A percentile compares a stretch with the other conserved stretches of the same genome.
phyloP scores from a whole-genome alignment of 2,797 vertebrate genomes.

The Peromyscus aztecus region DNA sequence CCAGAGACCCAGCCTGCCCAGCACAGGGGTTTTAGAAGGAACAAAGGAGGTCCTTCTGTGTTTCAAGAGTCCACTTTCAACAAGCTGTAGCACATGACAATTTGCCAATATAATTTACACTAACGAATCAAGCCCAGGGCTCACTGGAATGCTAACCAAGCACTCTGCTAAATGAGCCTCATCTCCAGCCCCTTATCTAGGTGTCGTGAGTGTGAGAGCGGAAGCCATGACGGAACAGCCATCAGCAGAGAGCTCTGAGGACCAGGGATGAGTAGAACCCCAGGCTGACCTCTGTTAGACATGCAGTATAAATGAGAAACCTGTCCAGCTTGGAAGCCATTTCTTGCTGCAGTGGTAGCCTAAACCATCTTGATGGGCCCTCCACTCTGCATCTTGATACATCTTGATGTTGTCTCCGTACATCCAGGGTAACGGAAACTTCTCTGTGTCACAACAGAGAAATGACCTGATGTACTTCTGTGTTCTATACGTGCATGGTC shows the following conservation, averaged over 20 bases:
- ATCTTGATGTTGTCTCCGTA: not conserved
- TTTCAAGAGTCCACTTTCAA: not conserved
- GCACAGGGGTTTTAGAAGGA: not conserved
- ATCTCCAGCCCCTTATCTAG: not conserved
- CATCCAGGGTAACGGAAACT: slow-evolving; percentile 2
- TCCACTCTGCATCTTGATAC: not conserved
- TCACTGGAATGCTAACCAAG: not conserved
- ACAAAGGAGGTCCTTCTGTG: not conserved
- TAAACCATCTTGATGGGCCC: not conserved
- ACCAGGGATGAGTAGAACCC: not conserved
- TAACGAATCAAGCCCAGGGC: not conserved
- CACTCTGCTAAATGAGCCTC: not conserved
- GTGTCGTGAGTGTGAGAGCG: not conserved
- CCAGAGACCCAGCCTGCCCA: not conserved
- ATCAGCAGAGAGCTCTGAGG: not conserved
- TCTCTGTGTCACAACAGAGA: slow-evolving; percentile 9
- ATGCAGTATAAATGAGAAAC: not conserved
- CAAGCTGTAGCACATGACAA: not conserved
- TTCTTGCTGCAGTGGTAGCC: slow-evolving; percentile 12
- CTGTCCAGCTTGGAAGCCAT: not conserved
- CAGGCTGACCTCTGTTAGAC: not conserved
- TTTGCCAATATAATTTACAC: not conserved
- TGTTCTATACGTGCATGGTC: not conserved
- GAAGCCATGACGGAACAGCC: not conserved
- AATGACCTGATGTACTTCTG: not conserved